Evolutionary conservation across 2,797 vertebrate species (phyloP), one percentile per base, ranked within the genome.

Genomic region (Enoplosus armatus): DNA sequence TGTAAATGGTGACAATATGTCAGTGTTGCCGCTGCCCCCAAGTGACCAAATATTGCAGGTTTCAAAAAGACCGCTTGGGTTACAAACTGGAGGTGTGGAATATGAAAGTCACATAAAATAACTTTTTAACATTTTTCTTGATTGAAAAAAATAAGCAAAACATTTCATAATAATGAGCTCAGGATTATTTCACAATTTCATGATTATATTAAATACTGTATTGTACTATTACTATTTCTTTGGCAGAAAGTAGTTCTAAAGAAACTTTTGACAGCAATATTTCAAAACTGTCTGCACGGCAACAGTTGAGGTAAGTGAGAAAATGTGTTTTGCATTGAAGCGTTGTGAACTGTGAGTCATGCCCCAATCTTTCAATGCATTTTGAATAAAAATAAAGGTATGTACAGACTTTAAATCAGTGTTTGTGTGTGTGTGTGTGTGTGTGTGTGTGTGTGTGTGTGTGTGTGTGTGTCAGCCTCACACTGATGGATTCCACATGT

Each of bases 331-430:
- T 14, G 22, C 31, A 55, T 22, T 24, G 4, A 67, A 35, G 60
- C 12, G 6, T 18, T 9, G 9, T 63, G 1, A 0, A 41, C 15
- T 63, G 37, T 54, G 50, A 47, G 22, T 51, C 29, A 47, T 18
- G 7, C 41, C 39, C 20, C 29, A 18, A 20, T 24, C 18, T 76
- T 61, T 14, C 31, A 22, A 72, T 51, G 56, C 47, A 55, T 56
- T 39, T 41, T 39, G 15, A 83, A 66, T 70, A 5, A 29, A 31
- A 53, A 62, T 26, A 26, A 39, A 35, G 31, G 9, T 43, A 7
- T 11, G 55, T 15, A 5, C 2, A 50, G 72, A 64, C 39, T 71
- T n/a, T 33, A 75, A 31, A 63, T 76, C 27, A 75, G 51, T 26
- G 1, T 10, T 7, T 18, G 8, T 22, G 29, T 66, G 39, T 55